These are phyloP conservation scores for Fistularia tabacaria DNA, from an alignment of 2,797 vertebrate genomes.

Conservation along the genomic window DNA sequence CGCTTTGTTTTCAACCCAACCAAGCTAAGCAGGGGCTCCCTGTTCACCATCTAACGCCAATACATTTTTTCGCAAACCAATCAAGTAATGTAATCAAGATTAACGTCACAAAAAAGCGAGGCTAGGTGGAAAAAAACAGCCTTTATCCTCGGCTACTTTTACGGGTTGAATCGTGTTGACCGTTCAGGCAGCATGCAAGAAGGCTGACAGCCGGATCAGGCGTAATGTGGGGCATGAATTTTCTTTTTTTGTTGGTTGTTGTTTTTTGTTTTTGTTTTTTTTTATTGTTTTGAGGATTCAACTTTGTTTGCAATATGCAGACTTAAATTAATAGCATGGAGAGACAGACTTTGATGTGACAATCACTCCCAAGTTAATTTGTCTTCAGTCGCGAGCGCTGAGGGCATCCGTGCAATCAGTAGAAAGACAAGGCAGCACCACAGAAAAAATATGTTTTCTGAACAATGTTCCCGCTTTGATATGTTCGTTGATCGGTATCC, in stretches of 20 bases:
- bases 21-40: slow-evolving; percentile 29
- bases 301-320: slow-evolving; percentile 49
- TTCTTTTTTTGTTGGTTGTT: background rate
- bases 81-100: too few relatives aligned
- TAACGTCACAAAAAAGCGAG: too few relatives aligned
- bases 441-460: slow-evolving; percentile 32
- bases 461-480: slow-evolving; percentile 53
- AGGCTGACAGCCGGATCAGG: slow-evolving; percentile 34
- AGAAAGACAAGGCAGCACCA: slow-evolving; percentile 54
- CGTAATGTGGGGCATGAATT: slow-evolving; percentile 29
- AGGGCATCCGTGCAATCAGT: slow-evolving; percentile 54
- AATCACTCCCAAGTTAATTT: slow-evolving; percentile 66
- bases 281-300: slow-evolving; percentile 34
- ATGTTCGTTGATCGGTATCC: slow-evolving; percentile 34
- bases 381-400: slow-evolving; percentile 60
- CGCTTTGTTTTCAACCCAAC: background rate
- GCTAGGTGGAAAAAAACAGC: slow-evolving; percentile 9
- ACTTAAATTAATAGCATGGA: slow-evolving; percentile 42
- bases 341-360: slow-evolving; percentile 60
- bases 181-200: too few relatives aligned
- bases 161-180: slow-evolving; percentile 27
- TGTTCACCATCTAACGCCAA: slow-evolving; percentile 24
- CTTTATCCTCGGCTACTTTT: slow-evolving; percentile 36
- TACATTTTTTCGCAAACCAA: too few relatives aligned
- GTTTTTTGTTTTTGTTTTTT: background rate